phyloP scores from a whole-genome alignment of 92 coral and sea anemone species.

The Epizoanthus ramosus region DNA sequence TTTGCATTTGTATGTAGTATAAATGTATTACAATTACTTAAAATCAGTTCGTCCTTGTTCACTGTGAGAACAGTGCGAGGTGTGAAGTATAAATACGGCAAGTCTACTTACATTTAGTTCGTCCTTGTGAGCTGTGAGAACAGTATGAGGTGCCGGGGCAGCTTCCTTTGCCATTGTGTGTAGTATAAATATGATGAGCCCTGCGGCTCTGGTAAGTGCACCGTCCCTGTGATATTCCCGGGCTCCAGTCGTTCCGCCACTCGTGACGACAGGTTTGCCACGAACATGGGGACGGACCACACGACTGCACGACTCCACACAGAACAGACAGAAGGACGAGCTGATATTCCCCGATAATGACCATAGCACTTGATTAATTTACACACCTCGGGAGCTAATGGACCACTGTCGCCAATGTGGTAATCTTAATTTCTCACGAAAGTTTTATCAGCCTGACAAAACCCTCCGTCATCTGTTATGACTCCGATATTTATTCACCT shows the following conservation, averaged over 20 bases:
- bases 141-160: slow-evolving; percentile 75
- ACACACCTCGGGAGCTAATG: slow-evolving; percentile 7
- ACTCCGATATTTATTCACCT: neutral
- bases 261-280: slow-evolving; percentile 82
- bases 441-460: neutral
- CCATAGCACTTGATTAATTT: neutral
- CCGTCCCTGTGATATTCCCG: slow-evolving; percentile 65
- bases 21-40: too few relatives aligned
- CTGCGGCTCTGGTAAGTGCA: slow-evolving; percentile 68
- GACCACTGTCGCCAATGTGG: neutral
- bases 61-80: too few relatives aligned
- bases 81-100: too few relatives aligned
- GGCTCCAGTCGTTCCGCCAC: slow-evolving; percentile 84
- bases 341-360: slow-evolving; percentile 12
- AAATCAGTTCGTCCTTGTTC: too few relatives aligned
- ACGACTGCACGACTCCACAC: slow-evolving; percentile 11
- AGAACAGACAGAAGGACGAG: slow-evolving; percentile 11
- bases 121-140: slow-evolving; percentile 45
- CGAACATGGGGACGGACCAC: slow-evolving; percentile 78
- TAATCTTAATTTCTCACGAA: neutral
- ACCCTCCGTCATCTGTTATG: neutral
- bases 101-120: slow-evolving; percentile 73
- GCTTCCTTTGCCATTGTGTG: slow-evolving; percentile 67
- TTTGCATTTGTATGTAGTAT: too few relatives aligned
- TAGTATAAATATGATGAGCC: slow-evolving; percentile 54